Evolutionary conservation across 2,113 vertebrate species (phyloP), one percentile per base, ranked within the genome.

Genomic region (Paedocypris sp.): DNA sequence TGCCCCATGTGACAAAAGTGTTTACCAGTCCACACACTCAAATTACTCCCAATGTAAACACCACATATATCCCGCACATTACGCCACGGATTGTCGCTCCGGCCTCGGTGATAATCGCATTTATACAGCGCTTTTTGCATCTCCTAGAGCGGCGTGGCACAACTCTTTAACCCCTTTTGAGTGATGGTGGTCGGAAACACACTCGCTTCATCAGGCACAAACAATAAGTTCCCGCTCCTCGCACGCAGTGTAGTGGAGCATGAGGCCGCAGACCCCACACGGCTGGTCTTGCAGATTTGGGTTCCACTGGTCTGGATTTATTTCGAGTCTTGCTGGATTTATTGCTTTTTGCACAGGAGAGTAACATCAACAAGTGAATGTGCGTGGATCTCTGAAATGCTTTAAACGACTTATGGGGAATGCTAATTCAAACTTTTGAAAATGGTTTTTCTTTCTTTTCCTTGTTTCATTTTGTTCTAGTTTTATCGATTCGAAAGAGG

Each of bases 1-100:
- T 50, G 71, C 73, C 68, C 67, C 79, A 80, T 77, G 68, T 84
- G 88, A 87, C 83, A 81, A 79, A 68, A 70, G 31, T 71, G 67
- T 83, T 85, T 82, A 69, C 69, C 77, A 74, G 50, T 64, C 32
- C 31, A 33, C 9, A 39, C 57, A 36, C 39, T 42, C 42, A 13
- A n/a, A 6, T 35, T 16, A 36, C 56, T 47, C 54, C 10, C 42
- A 47, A 28, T 59, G 48, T 41, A 70, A 66, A 58, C 58, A 62
- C 57, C 28, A 56, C 43, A 20, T 12, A 5, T 58, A 26, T 26
- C 42, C 10, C 39, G 3, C 69, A 74, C 60, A 73, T 62, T 62
- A 71, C 72, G 80, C 74, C 77, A 77, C 23, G 29, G 60, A 26
- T 58, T 62, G 32, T 62, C 60, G 56, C 46, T 61, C 59, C 46